Evolutionary conservation across 2,888 invertebrate species (phyloP), one percentile per base, ranked within the genome.

Genomic region (Drosophila macrospina): DNA sequence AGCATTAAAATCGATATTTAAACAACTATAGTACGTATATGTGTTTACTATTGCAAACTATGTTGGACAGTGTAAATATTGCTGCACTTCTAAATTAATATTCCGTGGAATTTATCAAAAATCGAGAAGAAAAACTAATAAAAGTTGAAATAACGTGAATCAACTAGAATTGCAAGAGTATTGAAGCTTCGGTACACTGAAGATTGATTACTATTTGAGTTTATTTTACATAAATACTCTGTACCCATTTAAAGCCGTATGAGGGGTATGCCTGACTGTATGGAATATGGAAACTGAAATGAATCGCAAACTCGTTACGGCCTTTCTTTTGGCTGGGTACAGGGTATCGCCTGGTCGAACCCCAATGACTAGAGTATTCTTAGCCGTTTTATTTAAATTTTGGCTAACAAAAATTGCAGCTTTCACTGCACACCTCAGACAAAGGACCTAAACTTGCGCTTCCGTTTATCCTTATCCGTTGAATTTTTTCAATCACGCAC

Each of bases 401-500:
- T 42, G 52, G 32, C 68, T 32, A 54, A 54, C 20, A 26, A 59
- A 78, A 75, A 75, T 83, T 87, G 86, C 88, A 83, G 59, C 86
- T 78, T 69, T 81, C 71, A 69, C 54, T 10, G 10, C 10, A 45
- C 32, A 51, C 39, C 50, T 52, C n/a, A 34, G 16, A 15, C 28
- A n/a, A 6, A 26, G n/a, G 3, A 20, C 15, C 10, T 16, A 41
- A 51, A 36, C 30, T 54, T 62, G 62, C 34, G 61, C 41, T 45
- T 66, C 79, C 61, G 63, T 56, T 67, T 78, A 44, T 48, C 37
- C 57, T 41, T 52, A 61, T 66, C 50, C 66, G 66, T 32, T 64
- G 66, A 65, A 69, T 68, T 80, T 47, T 67, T 79, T 78, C 86
- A 87, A 83, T 85, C 88, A 87, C 76, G 82, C 79, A 81, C 79